Conservation (phyloP, 1,140 invertebrate species). For the Drosophila rufa region DNA sequence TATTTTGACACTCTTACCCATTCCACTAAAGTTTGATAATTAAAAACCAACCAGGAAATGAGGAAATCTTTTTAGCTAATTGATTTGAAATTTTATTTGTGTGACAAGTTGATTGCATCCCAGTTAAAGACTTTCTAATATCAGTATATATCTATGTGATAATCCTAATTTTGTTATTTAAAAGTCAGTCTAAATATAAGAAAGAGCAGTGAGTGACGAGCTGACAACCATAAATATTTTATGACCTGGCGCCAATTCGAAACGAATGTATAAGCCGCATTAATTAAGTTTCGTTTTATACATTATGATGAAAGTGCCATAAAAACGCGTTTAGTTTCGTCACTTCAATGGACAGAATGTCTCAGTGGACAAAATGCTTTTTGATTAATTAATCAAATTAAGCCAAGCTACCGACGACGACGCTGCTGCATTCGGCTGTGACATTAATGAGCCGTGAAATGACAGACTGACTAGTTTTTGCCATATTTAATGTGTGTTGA, state of each 20-base stretch:
- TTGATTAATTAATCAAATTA: conserved; percentile 52
- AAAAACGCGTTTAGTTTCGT: conserved; percentile 12
- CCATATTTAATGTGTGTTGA: conserved; percentile 11
- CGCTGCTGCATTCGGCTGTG: conserved; percentile 33
- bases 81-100: not conserved
- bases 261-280: not conserved
- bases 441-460: conserved; percentile 74
- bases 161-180: not conserved
- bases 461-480: conserved; percentile 64
- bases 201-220: not conserved
- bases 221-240: conserved; percentile 21
- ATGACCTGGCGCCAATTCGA: conserved; percentile 5
- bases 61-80: conserved; percentile 3
- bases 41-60: not conserved
- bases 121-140: conserved; percentile 20
- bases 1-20: not conserved
- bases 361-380: conserved; percentile 10
- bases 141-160: not conserved
- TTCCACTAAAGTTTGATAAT: not conserved
- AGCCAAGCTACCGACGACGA: conserved; percentile 19
- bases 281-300: conserved; percentile 11
- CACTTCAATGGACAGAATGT: not conserved
- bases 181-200: not conserved
- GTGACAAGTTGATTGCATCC: not conserved
- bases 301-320: conserved; percentile 30